A percentile compares a stretch with the other conserved stretches of the same genome.
Conservation (phyloP, 2,888 invertebrate species). For the Hesperia comma region DNA sequence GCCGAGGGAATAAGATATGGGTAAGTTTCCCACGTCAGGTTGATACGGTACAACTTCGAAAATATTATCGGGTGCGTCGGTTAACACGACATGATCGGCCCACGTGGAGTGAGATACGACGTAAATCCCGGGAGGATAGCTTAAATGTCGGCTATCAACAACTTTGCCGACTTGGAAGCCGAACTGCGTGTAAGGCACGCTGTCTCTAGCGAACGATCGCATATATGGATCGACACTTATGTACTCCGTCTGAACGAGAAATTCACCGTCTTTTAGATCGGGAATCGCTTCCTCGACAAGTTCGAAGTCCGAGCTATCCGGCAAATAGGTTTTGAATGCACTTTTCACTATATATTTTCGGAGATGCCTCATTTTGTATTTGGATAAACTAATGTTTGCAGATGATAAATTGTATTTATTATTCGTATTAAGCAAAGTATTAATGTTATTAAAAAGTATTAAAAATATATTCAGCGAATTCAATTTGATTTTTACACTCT, state of each 20-base stretch:
- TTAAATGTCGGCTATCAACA: constrained; percentile 80
- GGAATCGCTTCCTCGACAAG: constrained; percentile 30
- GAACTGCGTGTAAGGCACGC: constrained; percentile 41
- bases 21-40: constrained; percentile 77
- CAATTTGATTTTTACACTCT: not conserved
- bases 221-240: constrained; percentile 30
- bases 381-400: not conserved
- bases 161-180: constrained; percentile 57
- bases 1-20: constrained; percentile 84
- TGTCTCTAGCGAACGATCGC: constrained; percentile 24
- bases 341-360: constrained; percentile 29
- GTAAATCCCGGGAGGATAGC: constrained; percentile 82
- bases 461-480: no score
- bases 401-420: no score
- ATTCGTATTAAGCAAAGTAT: no score
- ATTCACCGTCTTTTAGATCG: constrained; percentile 29
- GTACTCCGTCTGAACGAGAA: constrained; percentile 30
- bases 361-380: constrained; percentile 23
- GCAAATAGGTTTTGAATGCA: constrained; percentile 34
- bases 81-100: constrained; percentile 61
- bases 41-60: constrained; percentile 41
- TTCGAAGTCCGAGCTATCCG: constrained; percentile 27
- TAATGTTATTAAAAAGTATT: no score
- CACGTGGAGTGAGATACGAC: constrained; percentile 84
- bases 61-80: constrained; percentile 26